Percentiles rank a stretch among this genome's conserved stretches.
Conservation (phyloP, 2,113 vertebrate genomes). For the Alces alces region DNA sequence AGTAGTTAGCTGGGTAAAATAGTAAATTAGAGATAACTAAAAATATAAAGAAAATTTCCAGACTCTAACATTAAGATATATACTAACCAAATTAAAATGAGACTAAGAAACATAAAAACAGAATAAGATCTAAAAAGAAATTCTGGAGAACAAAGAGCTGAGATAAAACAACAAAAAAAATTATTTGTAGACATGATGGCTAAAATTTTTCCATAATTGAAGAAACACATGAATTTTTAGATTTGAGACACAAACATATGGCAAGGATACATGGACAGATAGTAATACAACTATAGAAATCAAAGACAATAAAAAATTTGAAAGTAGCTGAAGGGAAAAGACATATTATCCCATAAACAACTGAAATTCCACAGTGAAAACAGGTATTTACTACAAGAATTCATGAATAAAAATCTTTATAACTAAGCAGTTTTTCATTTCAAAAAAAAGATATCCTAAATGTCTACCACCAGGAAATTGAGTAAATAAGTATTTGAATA, state of each 20-base stretch:
- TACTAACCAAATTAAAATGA: neutral
- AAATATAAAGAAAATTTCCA: neutral
- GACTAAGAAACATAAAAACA: neutral
- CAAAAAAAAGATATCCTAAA: neutral
- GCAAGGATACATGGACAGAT: neutral
- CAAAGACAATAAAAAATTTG: neutral
- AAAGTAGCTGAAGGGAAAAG: neutral
- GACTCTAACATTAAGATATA: neutral
- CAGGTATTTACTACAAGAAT: neutral
- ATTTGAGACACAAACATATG: neutral
- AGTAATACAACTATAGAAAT: neutral
- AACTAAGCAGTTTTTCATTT: neutral
- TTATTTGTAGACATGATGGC: neutral
- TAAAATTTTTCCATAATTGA: neutral
- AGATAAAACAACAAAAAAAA: neutral
- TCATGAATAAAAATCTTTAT: neutral
- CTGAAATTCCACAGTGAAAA: neutral
- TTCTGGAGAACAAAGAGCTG: neutral
- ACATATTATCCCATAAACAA: neutral
- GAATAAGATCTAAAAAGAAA: neutral
- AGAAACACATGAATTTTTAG: neutral
- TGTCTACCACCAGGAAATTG: neutral
- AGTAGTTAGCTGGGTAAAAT: neutral
- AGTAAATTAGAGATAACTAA: neutral
- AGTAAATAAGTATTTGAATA: neutral